Base-by-base conservation (phyloP, 2,888 invertebrate species). In the Apodemia hepburni region DNA sequence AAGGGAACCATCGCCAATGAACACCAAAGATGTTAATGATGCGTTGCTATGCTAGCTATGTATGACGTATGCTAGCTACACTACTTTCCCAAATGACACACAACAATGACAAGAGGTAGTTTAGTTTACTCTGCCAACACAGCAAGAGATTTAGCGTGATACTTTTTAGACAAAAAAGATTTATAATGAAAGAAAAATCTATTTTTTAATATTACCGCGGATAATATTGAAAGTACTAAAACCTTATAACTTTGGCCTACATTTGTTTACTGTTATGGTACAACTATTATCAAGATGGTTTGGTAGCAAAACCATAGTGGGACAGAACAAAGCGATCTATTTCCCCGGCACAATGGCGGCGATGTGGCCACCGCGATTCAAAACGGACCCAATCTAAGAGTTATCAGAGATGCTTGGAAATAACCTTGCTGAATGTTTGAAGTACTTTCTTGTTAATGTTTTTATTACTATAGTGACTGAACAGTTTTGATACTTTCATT, bases 301-400 rank as follows among this genome's bases (percentile, higher is more conserved):
- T 63, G 54, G 60, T 29, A 64, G 60, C 38, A n/a, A 60, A 62
- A 51, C 67, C 66, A 66, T 68, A 69, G 63, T 68, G 64, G 69
- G 68, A 64, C 65, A 64, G 51, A 63, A 61, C 64, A 61, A 60
- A 63, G 65, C 64, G 64, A 54, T 51, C 42, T 68, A 69, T 65
- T 67, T 68, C 17, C 68, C 64, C 64, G 59, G 63, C 68, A 66
- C 65, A 68, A 66, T 69, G 68, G 67, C 70, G 68, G 69, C 61
- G 17, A 33, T 42, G 62, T 57, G 42, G 60, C 49, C 64, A 68
- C 61, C 66, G 54, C 58, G 67, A 66, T 68, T 62, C 68, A 61
- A 66, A 45, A 54, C 15, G 54, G 54, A 54, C 54, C 29, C 54
- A 54, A 54, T 54, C 54, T 54, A 15, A 54, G 11, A 57, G 54